Evolutionary conservation across 1,140 invertebrate genomes (phyloP).

Genomic region (Sitobion miscanthi): DNA sequence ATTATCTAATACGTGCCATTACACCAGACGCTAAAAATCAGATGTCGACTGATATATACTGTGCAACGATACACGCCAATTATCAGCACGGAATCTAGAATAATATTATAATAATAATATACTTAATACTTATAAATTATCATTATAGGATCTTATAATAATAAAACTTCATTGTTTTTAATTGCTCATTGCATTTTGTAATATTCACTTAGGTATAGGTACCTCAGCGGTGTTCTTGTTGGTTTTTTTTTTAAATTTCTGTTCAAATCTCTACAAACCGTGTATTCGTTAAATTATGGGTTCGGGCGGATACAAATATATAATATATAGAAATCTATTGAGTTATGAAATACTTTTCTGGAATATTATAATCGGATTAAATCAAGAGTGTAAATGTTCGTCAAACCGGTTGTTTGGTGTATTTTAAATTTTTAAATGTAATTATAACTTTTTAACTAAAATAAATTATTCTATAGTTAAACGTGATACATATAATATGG

Average conservation of each 20-base stretch:
- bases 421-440: neutral
- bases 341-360: neutral
- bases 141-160: neutral
- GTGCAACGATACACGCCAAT: neutral
- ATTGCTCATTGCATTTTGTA: neutral
- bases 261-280: neutral
- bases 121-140: neutral
- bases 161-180: neutral
- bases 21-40: neutral
- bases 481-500: neutral
- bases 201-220: neutral
- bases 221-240: neutral
- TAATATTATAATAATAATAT: slow-evolving; percentile 11
- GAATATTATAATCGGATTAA: neutral
- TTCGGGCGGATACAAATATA: neutral
- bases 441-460: neutral
- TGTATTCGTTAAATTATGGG: neutral
- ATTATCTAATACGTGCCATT: neutral
- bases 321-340: neutral
- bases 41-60: neutral
- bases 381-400: neutral
- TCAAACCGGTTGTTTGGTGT: neutral
- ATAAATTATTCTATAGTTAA: neutral
- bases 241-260: neutral
- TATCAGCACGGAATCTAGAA: neutral